phyloP scores from a whole-genome alignment of 2,113 vertebrate genomes.

The Cyanocitta stelleri region DNA sequence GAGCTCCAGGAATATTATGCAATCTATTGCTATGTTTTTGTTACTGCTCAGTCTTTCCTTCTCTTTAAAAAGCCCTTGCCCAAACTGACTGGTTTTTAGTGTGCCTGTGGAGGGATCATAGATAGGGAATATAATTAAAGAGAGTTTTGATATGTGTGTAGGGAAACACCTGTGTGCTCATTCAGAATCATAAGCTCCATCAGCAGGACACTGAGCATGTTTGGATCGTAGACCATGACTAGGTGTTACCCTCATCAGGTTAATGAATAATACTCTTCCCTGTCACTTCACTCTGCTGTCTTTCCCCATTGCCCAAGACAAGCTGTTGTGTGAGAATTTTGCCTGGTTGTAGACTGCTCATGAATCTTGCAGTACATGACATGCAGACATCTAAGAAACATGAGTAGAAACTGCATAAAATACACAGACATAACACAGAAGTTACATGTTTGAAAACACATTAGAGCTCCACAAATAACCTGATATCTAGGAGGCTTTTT shows the following conservation, averaged over 20 bases:
- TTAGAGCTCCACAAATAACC: neutral
- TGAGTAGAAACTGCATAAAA: conserved; percentile 23
- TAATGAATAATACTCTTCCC: conserved; percentile 34
- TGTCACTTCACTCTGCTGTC: neutral
- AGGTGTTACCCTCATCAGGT: neutral
- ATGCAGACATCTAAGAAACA: conserved; percentile 29
- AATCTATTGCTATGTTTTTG: neutral
- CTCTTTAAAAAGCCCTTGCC: neutral
- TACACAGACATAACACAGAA: conserved; percentile 11
- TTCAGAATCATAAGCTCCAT: neutral
- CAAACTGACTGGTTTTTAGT: neutral
- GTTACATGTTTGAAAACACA: conserved; percentile 1
- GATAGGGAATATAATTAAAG: neutral
- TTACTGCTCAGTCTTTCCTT: neutral
- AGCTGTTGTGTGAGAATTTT: conserved; percentile 48
- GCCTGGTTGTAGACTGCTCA: conserved; percentile 14
- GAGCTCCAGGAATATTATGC: neutral
- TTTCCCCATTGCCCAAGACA: conserved; percentile 29
- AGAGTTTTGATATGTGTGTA: neutral
- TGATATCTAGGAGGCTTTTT: neutral
- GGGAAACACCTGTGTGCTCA: neutral
- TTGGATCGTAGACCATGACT: neutral
- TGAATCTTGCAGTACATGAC: conserved; percentile 49
- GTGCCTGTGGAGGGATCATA: neutral
- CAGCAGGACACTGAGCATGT: neutral